These are phyloP conservation scores for Vespertilio murinus DNA, from an alignment of 2,797 vertebrate genomes.

Conservation along the genomic window DNA sequence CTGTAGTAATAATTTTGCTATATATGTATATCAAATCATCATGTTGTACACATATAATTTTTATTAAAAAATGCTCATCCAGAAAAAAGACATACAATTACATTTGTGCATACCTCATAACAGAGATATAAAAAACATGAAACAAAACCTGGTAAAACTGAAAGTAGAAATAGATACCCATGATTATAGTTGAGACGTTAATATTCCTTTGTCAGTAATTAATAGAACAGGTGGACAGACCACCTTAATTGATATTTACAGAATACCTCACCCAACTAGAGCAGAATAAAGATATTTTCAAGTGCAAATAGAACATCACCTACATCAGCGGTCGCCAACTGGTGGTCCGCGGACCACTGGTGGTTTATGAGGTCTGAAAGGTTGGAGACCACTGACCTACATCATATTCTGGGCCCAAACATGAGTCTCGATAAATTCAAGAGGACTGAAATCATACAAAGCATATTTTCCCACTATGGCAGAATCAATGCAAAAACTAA, in stretches of 20 bases:
- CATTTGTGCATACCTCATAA: background rate
- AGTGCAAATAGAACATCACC: background rate
- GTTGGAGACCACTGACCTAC: background rate
- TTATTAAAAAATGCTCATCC: background rate
- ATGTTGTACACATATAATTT: background rate
- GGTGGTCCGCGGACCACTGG: no score
- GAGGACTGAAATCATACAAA: background rate
- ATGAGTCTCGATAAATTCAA: background rate
- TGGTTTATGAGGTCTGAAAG: no score
- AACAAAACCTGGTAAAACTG: background rate
- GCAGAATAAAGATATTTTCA: background rate
- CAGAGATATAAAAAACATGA: background rate
- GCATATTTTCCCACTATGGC: background rate
- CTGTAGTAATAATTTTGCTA: background rate
- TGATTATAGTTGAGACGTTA: background rate
- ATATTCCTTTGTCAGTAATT: background rate
- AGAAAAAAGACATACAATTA: background rate
- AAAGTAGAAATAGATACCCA: background rate
- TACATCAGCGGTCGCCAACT: background rate
- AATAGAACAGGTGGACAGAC: background rate
- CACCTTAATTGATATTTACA: background rate
- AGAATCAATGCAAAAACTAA: conserved; percentile 6
- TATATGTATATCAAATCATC: background rate
- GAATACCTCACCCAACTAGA: background rate
- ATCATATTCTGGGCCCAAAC: background rate